Evolutionary conservation across 2,888 invertebrate species (phyloP).

Genomic region (Rotaria macrura): DNA sequence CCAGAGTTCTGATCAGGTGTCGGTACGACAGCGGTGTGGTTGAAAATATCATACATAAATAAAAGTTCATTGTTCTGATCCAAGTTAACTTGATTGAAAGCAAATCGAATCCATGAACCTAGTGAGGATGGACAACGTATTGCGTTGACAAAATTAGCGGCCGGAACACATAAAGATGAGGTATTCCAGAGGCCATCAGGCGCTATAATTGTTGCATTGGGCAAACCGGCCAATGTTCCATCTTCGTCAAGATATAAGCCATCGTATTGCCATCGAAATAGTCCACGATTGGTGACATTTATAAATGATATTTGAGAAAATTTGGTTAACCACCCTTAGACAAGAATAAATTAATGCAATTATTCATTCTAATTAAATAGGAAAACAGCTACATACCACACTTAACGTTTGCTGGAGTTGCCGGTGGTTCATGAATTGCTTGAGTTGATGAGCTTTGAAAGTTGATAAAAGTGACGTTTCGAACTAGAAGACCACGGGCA

Average conservation of each 20-base stretch:
- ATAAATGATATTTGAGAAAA: constrained; percentile 12
- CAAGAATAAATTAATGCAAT: too few species aligned
- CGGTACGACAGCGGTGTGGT: constrained; percentile 10
- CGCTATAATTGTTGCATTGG: constrained; percentile 37
- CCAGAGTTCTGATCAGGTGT: constrained; percentile 37
- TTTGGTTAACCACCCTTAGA: constrained; percentile 23
- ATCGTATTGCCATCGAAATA: constrained; percentile 36
- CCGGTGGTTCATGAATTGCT: background rate
- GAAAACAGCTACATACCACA: too few species aligned
- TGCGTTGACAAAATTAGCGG: constrained; percentile 25
- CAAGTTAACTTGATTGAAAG: constrained; percentile 38
- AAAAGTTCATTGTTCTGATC: constrained; percentile 33
- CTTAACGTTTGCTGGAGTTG: background rate
- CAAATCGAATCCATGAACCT: constrained; percentile 39
- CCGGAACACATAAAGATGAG: constrained; percentile 34
- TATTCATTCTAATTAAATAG: too few species aligned
- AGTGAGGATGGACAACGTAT: constrained; percentile 35
- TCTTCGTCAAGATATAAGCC: constrained; percentile 39
- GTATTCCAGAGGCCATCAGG: constrained; percentile 37
- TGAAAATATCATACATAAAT: constrained; percentile 38
- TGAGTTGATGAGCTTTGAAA: constrained; percentile 35
- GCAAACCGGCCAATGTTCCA: constrained; percentile 39
- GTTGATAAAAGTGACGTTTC: constrained; percentile 39
- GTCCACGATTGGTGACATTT: constrained; percentile 22
- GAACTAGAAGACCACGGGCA: constrained; percentile 37